Percentiles rank a stretch among this genome's conserved stretches.
Evolutionary conservation across 2,113 vertebrate species (phyloP).

Genomic region (Oceanites oceanicus): DNA sequence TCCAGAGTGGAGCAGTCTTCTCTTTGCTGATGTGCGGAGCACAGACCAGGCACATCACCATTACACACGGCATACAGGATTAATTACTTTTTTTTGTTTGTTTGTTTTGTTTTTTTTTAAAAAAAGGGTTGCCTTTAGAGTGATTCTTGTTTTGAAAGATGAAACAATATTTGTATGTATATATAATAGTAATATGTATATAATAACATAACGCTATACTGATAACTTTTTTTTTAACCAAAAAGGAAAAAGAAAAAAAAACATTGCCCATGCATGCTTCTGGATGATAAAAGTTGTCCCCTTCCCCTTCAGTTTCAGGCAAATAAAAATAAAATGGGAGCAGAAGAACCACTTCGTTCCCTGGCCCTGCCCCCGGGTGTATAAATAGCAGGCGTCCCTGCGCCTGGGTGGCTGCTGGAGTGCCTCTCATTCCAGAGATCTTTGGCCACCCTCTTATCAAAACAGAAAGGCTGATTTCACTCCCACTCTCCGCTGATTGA

Average conservation of each 20-base stretch:
- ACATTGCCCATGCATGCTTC: background rate
- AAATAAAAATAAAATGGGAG: constrained; percentile 40
- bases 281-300: background rate
- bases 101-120: background rate
- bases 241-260: background rate
- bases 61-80: background rate
- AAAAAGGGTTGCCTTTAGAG: background rate
- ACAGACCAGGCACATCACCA: background rate
- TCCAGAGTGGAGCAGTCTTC: background rate
- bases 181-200: background rate
- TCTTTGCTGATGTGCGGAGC: background rate
- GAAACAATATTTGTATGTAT: background rate
- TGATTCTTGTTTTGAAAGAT: background rate
- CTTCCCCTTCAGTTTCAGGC: background rate
- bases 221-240: background rate
- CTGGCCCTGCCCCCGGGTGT: background rate
- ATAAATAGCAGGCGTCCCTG: constrained; percentile 67
- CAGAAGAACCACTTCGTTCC: constrained; percentile 36
- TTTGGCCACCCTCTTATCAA: constrained; percentile 68
- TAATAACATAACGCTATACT: background rate
- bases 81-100: background rate
- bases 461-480: constrained; percentile 75
- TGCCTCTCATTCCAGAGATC: constrained; percentile 63
- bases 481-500: constrained; percentile 27
- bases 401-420: constrained; percentile 45